Percentiles rank a stretch among this genome's conserved stretches.
Conservation (phyloP, 1,140 invertebrate species). For the Drosophila nikananu region DNA sequence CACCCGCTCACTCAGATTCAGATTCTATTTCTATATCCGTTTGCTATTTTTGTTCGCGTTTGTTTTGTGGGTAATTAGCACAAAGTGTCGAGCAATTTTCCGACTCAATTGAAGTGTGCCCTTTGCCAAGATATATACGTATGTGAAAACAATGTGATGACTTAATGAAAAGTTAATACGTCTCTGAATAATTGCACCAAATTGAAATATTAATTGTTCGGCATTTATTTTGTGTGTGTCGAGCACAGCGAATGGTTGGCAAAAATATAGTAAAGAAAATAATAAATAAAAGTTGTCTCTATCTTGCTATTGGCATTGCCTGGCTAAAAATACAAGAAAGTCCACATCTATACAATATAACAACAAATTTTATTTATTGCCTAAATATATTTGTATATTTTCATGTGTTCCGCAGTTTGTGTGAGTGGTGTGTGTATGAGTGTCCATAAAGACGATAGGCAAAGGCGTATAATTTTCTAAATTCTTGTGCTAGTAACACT, state of each 20-base stretch:
- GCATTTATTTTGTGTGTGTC: conserved; percentile 64
- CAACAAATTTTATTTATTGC: conserved; percentile 83
- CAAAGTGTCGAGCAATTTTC: conserved; percentile 70
- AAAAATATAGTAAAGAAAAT: conserved; percentile 43
- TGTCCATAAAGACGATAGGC: conserved; percentile 54
- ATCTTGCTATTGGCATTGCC: conserved; percentile 70
- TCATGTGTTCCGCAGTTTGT: conserved; percentile 31
- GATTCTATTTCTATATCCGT: conserved; percentile 31
- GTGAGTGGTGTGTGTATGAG: conserved; percentile 24
- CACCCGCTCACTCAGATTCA: conserved; percentile 11
- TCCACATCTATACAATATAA: conserved; percentile 63
- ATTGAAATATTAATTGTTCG: conserved; percentile 77
- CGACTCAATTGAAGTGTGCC: conserved; percentile 61
- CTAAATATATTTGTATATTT: conserved; percentile 60
- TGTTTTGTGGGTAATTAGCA: conserved; percentile 59
- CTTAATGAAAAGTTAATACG: conserved; percentile 72
- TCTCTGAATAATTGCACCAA: conserved; percentile 70
- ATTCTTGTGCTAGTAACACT: conserved; percentile 72
- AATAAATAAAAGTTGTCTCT: conserved; percentile 71
- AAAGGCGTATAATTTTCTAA: conserved; percentile 68
- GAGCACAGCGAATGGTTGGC: conserved; percentile 11
- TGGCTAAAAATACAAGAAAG: conserved; percentile 79
- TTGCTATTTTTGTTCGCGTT: conserved; percentile 31
- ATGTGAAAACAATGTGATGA: conserved; percentile 37
- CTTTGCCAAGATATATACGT: conserved; percentile 58